Conservation (phyloP, 1,140 invertebrate genomes). For the Orussus abietinus region DNA sequence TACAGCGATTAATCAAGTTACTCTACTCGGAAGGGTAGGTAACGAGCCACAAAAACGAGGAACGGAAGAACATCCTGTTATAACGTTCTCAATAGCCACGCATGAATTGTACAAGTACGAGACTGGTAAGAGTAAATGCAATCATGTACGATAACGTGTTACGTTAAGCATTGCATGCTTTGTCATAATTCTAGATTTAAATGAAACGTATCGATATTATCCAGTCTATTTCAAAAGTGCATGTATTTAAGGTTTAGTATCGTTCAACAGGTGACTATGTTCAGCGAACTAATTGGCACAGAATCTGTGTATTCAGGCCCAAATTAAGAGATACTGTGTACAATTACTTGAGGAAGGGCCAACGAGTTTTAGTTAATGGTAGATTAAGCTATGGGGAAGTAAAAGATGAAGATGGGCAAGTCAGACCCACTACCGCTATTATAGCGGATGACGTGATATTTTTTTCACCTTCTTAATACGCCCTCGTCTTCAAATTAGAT, state of each 20-base stretch:
- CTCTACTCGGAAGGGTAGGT: constrained; percentile 81
- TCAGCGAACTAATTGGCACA: constrained; percentile 89
- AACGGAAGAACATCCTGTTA: constrained; percentile 75
- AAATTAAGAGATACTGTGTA: constrained; percentile 72
- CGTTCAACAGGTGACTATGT: constrained; percentile 64
- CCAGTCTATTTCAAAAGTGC: constrained; percentile 54
- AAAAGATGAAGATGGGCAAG: constrained; percentile 71
- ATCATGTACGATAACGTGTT: too few relatives aligned
- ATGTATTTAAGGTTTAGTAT: constrained; percentile 13
- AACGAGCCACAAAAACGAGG: constrained; percentile 82
- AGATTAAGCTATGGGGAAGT: constrained; percentile 82
- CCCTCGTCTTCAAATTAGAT: background rate
- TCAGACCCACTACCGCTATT: constrained; percentile 69
- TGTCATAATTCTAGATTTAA: background rate
- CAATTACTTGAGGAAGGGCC: constrained; percentile 80
- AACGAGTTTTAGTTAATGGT: constrained; percentile 79
- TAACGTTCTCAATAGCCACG: constrained; percentile 87
- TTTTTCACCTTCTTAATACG: constrained; percentile 51
- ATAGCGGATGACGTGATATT: constrained; percentile 86
- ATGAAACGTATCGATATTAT: constrained; percentile 3
- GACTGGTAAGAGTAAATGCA: constrained; percentile 48
- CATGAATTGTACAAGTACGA: constrained; percentile 74
- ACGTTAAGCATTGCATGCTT: too few relatives aligned
- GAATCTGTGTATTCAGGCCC: constrained; percentile 83
- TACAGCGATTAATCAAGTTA: constrained; percentile 84